A percentile compares a stretch with the other conserved stretches of the same genome.
phyloP scores from a whole-genome alignment of 2,113 vertebrate species.

The Tupaia chinensis region DNA sequence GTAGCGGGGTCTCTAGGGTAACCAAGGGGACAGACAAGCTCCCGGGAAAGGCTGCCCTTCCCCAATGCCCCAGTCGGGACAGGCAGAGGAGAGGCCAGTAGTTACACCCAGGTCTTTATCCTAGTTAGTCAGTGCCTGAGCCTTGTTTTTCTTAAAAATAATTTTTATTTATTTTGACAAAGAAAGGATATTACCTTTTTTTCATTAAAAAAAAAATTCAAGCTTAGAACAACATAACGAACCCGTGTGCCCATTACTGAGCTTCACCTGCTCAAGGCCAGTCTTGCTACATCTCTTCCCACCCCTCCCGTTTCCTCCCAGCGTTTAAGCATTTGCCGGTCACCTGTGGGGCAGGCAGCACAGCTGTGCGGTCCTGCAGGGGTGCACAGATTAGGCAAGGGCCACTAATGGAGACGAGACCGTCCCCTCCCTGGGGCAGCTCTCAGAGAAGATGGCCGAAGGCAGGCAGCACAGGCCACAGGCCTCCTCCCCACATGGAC shows the following conservation, averaged over 20 bases:
- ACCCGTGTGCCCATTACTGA: neutral
- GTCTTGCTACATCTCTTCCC: neutral
- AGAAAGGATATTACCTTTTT: too few species aligned
- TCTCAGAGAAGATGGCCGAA: neutral
- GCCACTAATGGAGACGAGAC: accelerated
- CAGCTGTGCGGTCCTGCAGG: neutral
- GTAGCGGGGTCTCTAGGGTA: neutral
- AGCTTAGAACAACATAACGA: neutral
- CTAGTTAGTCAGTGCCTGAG: neutral
- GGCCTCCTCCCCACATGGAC: too few species aligned
- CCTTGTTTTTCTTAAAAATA: neutral
- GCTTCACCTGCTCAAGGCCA: neutral
- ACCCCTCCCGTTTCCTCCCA: neutral
- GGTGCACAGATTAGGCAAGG: neutral
- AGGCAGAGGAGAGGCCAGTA: neutral
- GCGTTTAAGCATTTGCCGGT: neutral
- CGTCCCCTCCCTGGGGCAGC: too few species aligned
- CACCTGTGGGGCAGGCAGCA: neutral
- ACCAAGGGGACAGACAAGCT: neutral
- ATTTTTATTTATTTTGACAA: too few species aligned
- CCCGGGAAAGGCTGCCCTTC: neutral
- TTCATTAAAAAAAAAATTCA: neutral
- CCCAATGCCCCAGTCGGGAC: neutral
- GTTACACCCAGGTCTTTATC: neutral
- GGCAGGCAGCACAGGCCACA: neutral